These are phyloP conservation scores for Porites australiensis DNA, from an alignment of 64 coral and sea anemone genomes.

Conservation along the genomic window DNA sequence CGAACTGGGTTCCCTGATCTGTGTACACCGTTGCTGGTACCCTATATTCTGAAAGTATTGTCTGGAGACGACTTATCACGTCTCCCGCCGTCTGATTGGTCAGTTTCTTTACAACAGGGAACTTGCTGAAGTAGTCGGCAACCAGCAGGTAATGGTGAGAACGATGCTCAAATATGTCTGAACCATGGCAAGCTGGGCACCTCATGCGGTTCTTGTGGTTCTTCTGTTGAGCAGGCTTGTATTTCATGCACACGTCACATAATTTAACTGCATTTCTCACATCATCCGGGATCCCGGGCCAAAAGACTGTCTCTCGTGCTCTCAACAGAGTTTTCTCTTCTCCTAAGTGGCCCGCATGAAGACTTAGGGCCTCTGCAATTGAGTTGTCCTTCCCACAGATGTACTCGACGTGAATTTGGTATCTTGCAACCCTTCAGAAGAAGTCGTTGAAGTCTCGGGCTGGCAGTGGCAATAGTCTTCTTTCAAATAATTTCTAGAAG, in stretches of 20 bases:
- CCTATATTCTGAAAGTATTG: background rate
- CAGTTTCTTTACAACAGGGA: slow-evolving; percentile 35
- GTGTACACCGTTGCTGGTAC: too few species aligned
- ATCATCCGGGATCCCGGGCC: slow-evolving; percentile 9
- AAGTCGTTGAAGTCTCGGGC: slow-evolving; percentile 48
- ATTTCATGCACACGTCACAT: background rate
- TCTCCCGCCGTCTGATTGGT: background rate
- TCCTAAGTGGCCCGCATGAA: background rate
- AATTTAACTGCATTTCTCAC: background rate
- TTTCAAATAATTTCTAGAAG: slow-evolving; percentile 25
- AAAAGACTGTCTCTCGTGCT: slow-evolving; percentile 29
- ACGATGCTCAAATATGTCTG: too few species aligned
- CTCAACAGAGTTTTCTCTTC: slow-evolving; percentile 3
- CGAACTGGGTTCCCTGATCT: too few species aligned
- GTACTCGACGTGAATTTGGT: slow-evolving; percentile 38
- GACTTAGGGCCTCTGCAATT: slow-evolving; percentile 10
- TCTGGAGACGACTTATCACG: background rate
- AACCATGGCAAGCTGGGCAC: background rate
- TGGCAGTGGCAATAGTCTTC: slow-evolving; percentile 39
- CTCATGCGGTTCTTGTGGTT: background rate
- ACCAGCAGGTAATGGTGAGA: too few species aligned
- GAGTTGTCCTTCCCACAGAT: slow-evolving; percentile 22
- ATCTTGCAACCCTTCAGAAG: slow-evolving; percentile 66
- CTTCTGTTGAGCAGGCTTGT: background rate
- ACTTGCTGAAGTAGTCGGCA: too few species aligned